phyloP scores from a whole-genome alignment of 2,113 vertebrate species.

The Xyrauchen texanus region DNA sequence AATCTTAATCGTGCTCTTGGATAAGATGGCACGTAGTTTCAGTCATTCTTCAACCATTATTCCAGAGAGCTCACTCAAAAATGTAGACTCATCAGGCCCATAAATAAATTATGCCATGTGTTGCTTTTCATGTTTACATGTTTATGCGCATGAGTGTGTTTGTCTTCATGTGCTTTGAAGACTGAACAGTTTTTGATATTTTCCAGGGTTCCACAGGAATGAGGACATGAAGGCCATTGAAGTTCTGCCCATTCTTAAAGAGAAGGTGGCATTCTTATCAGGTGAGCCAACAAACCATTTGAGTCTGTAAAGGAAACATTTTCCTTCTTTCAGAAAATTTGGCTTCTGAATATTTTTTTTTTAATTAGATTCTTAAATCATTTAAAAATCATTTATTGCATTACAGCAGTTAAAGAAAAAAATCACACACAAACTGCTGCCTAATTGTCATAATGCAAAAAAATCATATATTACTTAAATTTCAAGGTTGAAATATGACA shows the following conservation, averaged over 20 bases:
- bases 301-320: neutral
- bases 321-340: no score
- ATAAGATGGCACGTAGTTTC: neutral
- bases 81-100: neutral
- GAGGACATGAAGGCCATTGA: conserved; percentile 98
- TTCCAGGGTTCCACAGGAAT: conserved; percentile 93
- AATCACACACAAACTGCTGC: no score
- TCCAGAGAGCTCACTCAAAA: neutral
- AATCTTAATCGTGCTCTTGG: neutral
- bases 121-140: neutral
- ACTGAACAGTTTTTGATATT: neutral
- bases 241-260: conserved; percentile 94
- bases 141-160: no score
- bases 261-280: conserved; percentile 96
- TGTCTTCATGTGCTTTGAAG: neutral
- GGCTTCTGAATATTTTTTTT: no score
- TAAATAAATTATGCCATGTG: neutral
- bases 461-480: no score
- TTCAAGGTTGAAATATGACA: no score
- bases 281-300: conserved; percentile 70
- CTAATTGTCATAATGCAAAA: no score
- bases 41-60: neutral
- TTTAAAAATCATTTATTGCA: no score
- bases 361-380: no score
- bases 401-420: no score